Percentiles rank a stretch among this genome's conserved stretches.
Conservation (phyloP, 1,140 invertebrate genomes). For the Camponotus pennsylvanicus region DNA sequence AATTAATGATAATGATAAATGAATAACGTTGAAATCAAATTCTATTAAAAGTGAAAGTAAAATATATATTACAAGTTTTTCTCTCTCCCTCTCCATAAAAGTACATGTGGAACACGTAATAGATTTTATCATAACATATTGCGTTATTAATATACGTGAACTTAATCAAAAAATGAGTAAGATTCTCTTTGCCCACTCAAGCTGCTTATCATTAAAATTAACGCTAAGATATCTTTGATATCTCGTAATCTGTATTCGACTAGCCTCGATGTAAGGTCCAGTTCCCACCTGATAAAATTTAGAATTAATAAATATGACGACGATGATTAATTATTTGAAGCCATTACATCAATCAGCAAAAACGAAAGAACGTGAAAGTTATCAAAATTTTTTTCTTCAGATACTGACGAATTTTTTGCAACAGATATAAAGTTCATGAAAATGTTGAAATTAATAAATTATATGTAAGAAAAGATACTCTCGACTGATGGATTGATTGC, state of each 20-base stretch:
- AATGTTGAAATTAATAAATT: constrained; percentile 8
- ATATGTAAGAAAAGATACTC: constrained; percentile 9
- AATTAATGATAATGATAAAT: constrained; percentile 16
- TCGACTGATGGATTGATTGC: background rate
- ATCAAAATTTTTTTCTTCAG: constrained; percentile 16
- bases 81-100: background rate
- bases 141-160: background rate
- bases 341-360: constrained; percentile 4
- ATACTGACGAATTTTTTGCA: background rate
- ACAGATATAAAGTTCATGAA: background rate
- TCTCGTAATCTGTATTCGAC: background rate
- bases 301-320: constrained; percentile 14
- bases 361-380: background rate
- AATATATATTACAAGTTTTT: background rate
- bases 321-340: background rate
- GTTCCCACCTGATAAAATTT: constrained; percentile 29
- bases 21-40: background rate
- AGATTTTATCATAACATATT: constrained; percentile 24
- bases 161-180: constrained; percentile 34
- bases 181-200: background rate
- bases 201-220: constrained; percentile 17
- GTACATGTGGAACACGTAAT: background rate
- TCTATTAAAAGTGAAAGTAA: background rate
- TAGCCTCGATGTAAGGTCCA: constrained; percentile 5
- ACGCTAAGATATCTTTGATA: constrained; percentile 21